Base-by-base conservation (phyloP, 2,113 vertebrate genomes). In the Dermatemys mawii region DNA sequence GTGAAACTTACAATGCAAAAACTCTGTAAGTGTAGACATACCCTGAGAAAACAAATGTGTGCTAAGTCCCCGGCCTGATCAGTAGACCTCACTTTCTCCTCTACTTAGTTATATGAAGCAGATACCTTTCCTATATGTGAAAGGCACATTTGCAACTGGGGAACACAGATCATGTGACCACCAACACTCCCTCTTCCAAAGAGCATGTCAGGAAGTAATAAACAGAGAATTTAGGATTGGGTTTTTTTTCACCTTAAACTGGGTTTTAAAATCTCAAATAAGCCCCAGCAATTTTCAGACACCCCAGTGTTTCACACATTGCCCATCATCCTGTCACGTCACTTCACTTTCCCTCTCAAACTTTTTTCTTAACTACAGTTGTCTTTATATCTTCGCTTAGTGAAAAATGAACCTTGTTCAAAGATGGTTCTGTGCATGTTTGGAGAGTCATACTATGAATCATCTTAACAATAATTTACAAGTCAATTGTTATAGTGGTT, bases 391-490 rank as follows among this genome's bases (percentile, higher is more conserved):
- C 78, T 3, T 57, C 70, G 92, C 78, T 0, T 57, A 6, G 27
- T 0, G 0, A 88, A 83, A 78, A 73, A 22, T 3, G 12, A 84
- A 50, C 78, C 81, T 88, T 93, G 44, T 55, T 88, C 81, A 53
- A 38, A 27, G 50, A 54, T 75, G 46, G 32, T 75, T 93, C 60
- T 81, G 86, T 50, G 81, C 54, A 82, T 67, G 24, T 49, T 73
- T 87, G 83, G 90, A 89, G 92, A 94, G 81, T 48, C 85, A 86
- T 13, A 17, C 75, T 38, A 67, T 44, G 87, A 84, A 84, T n/a
- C 53, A 89, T 53, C 41, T 88, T 86, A 78, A 86, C 49, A 1
- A 50, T 80, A 83, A 85, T 90, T 92, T 91, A 41, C 84, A 93
- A 96, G 90, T 86, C 81, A 88, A 7, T 84, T 63, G 93, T 57